Evolutionary conservation across 30 jellyfish, hydroid and myxozoan genomes (phyloP), one percentile per base, ranked within the genome.

Genomic region (Phacellophora camtschatica): DNA sequence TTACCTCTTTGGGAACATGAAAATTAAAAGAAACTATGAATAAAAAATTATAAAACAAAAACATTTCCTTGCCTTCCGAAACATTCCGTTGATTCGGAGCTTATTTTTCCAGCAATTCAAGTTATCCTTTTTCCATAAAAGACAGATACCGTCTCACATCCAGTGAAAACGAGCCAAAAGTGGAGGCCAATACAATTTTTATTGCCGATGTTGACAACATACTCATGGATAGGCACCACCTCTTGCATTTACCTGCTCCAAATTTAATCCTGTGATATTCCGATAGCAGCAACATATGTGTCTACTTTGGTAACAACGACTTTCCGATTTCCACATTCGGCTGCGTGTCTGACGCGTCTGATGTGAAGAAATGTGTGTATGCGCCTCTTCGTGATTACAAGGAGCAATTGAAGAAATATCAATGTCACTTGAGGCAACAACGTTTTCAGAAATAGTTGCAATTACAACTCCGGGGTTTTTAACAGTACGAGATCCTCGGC

Each of bases 201-300:
- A 18, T 18, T 19, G 25, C 81, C 81, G n/a, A 66, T 66, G n/a
- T 66, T 35, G 70, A 10, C 25, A 35, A 34, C 69, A 66, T 66
- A 66, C 9, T 66, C 81, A 35, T 66, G 81, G n/a, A 66, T 41
- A 19, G 81, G 81, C 28, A 66, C 81, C 81, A 66, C 25, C 81
- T 66, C 33, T 41, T 66, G 29, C 30, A 33, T 66, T 66, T 66
- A 4, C 81, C 81, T 4, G 64, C 69, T 12, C 81, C 81, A 35
- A 66, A 34, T 41, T 66, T 34, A 41, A 41, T 34, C 81, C 81
- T n/a, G 27, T n/a, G 74, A 58, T 58, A 58, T 58, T 19, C 74
- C 45, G 46, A 58, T n/a, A 4, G 24, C 45, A 3, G 27, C 74
- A 20, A 58, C 42, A 27, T 27, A 42, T 3, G 74, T 58, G 45